A percentile compares a stretch with the other conserved stretches of the same genome.
Conservation (phyloP, 2,113 vertebrate genomes). For the Salvator merianae region DNA sequence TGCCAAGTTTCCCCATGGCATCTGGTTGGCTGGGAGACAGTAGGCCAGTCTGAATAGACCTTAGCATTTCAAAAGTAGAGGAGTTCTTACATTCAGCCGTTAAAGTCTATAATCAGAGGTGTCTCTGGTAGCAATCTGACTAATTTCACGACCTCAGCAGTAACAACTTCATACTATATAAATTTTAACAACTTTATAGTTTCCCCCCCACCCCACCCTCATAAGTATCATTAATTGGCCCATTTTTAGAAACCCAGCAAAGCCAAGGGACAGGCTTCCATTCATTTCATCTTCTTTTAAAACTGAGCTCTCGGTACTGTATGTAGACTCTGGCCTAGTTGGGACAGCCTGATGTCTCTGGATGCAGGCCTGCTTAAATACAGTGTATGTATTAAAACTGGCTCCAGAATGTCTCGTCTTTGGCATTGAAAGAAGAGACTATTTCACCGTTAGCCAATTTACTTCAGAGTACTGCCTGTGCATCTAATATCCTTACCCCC, state of each 20-base stretch:
- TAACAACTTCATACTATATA: not conserved
- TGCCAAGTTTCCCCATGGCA: not conserved
- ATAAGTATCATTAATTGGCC: not conserved
- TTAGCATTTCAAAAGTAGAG: not conserved
- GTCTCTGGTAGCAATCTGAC: not conserved
- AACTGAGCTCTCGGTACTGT: constrained; percentile 5
- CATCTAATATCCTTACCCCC: constrained; percentile 22
- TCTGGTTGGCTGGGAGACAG: not conserved
- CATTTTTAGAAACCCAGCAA: not conserved
- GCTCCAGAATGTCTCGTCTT: constrained; percentile 28
- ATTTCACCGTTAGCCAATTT: constrained; percentile 13
- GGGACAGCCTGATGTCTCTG: not conserved
- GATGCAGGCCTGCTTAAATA: constrained; percentile 33
- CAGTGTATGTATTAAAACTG: not conserved
- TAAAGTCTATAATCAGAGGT: not conserved
- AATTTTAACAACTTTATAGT: not conserved
- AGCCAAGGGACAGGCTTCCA: not conserved
- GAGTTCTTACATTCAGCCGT: not conserved
- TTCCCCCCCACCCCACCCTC: too few relatives aligned
- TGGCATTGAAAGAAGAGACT: constrained; percentile 18
- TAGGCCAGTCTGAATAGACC: not conserved
- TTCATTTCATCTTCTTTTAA: not conserved
- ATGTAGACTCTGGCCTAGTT: not conserved
- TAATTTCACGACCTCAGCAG: not conserved
- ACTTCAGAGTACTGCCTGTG: constrained; percentile 28